phyloP scores from a whole-genome alignment of 1,140 invertebrate genomes.

The Pristionchus pacificus region DNA sequence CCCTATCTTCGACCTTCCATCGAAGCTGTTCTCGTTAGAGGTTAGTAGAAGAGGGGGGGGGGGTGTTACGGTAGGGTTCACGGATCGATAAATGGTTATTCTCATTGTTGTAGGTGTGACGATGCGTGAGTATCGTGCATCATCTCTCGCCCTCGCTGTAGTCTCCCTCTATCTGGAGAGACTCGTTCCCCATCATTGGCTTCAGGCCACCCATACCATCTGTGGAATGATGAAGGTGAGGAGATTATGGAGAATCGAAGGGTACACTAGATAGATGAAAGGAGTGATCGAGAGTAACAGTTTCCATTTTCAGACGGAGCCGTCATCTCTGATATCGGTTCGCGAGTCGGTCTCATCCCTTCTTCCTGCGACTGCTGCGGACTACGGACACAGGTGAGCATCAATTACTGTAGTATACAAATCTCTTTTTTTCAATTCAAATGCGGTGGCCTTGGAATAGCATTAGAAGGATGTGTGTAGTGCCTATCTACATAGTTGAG shows the following conservation, averaged over 20 bases:
- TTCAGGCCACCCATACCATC: not conserved
- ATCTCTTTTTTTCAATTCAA: no score
- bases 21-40: not conserved
- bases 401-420: not conserved
- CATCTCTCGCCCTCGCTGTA: not conserved
- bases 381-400: not conserved
- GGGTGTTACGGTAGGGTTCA: no score
- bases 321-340: not conserved
- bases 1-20: not conserved
- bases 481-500: no score
- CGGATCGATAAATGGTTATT: no score
- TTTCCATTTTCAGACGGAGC: not conserved
- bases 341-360: not conserved
- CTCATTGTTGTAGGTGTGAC: not conserved
- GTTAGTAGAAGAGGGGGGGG: no score
- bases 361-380: not conserved
- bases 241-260: not conserved
- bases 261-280: not conserved
- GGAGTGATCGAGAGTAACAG: not conserved
- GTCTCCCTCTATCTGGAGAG: not conserved
- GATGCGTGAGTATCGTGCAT: not conserved
- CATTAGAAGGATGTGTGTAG: no score
- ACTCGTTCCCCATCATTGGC: not conserved
- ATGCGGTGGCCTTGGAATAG: no score
- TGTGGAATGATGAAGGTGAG: not conserved